Evolutionary conservation across 2,113 vertebrate species (phyloP).

Genomic region (Cyprinodon variegatus): DNA sequence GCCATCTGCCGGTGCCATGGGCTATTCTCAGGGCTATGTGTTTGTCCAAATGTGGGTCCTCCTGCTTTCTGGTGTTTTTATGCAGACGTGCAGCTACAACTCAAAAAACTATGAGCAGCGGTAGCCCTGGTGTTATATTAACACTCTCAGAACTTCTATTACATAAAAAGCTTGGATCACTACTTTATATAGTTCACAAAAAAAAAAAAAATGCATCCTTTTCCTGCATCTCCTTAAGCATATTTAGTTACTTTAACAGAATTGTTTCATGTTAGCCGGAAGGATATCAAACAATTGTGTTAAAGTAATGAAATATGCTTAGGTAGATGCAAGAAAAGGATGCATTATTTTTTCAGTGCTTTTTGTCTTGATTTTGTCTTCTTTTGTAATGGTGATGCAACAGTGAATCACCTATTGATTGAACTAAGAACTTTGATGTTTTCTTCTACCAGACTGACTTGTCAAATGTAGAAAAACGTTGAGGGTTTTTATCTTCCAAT

Average conservation of each 20-base stretch:
- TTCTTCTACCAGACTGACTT: not conserved
- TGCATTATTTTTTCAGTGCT: too few relatives aligned
- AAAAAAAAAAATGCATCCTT: too few relatives aligned
- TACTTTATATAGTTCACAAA: not conserved
- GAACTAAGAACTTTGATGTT: not conserved
- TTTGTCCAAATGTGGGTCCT: slow-evolving; percentile 17
- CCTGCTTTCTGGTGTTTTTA: slow-evolving; percentile 25
- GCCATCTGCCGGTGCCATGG: slow-evolving; percentile 68
- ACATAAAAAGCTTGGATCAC: not conserved
- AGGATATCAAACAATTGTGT: too few relatives aligned
- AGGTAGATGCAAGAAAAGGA: too few relatives aligned
- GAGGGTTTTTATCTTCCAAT: not conserved
- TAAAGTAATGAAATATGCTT: too few relatives aligned
- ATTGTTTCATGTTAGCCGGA: too few relatives aligned
- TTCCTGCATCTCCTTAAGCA: too few relatives aligned
- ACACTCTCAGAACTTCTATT: not conserved
- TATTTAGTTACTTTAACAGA: too few relatives aligned
- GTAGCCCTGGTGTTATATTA: not conserved
- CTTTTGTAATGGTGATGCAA: not conserved
- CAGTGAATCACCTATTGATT: not conserved
- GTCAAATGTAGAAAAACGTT: not conserved
- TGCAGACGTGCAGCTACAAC: not conserved
- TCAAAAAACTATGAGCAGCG: too few relatives aligned
- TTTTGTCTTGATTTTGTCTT: not conserved
- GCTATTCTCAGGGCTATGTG: slow-evolving; percentile 39